phyloP scores from a whole-genome alignment of 2,113 vertebrate species.

The Trogon surrucura region DNA sequence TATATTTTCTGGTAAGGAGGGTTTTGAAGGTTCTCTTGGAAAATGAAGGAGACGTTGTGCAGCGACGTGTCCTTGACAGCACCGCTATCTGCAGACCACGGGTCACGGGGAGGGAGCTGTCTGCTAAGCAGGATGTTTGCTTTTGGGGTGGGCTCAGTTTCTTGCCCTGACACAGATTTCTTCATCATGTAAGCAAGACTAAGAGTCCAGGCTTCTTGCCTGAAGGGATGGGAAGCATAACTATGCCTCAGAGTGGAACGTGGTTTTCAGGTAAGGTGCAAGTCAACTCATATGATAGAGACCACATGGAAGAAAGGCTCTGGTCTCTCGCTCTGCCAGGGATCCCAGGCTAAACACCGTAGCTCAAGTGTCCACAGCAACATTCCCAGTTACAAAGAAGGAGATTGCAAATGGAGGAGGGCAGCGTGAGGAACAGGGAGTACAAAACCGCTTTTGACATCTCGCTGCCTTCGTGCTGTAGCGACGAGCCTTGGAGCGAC shows the following conservation, averaged over 20 bases:
- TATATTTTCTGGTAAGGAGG: not conserved
- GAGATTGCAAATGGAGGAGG: not conserved
- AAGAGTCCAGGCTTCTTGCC: not conserved
- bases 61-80: not conserved
- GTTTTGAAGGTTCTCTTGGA: not conserved
- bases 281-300: not conserved
- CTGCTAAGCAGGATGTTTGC: not conserved
- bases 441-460: not conserved
- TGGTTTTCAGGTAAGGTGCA: not conserved
- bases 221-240: not conserved
- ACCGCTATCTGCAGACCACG: not conserved
- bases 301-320: not conserved
- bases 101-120: not conserved
- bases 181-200: not conserved
- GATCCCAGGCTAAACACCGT: not conserved
- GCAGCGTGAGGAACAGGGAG: not conserved
- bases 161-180: not conserved
- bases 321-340: not conserved
- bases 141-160: not conserved
- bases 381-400: not conserved
- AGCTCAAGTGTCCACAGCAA: not conserved
- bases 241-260: not conserved
- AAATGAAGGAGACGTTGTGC: not conserved
- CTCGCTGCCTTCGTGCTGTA: not conserved
- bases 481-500: not conserved